phyloP scores from a whole-genome alignment of 2,888 invertebrate species.

The Buathra laborator region DNA sequence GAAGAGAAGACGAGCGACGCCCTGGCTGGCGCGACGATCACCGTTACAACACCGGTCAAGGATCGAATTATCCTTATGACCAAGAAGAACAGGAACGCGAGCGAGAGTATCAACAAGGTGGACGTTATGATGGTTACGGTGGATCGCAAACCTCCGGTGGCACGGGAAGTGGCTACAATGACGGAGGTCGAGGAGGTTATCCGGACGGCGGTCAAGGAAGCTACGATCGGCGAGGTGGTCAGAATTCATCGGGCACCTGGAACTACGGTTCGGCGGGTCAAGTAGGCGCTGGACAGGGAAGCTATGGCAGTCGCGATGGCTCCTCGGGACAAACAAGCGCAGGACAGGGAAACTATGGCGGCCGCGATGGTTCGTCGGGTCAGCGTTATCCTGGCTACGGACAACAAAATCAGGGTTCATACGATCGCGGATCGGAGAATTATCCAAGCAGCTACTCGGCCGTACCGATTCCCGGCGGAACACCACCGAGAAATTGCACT shows the following conservation, averaged over 20 bases:
- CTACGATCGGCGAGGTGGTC: neutral
- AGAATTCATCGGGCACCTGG: too few relatives aligned
- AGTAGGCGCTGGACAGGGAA: neutral
- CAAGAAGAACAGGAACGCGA: slow-evolving; percentile 14
- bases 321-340: neutral
- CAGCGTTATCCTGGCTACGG: slow-evolving; percentile 52
- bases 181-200: slow-evolving; percentile 39
- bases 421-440: slow-evolving; percentile 65
- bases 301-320: neutral
- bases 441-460: slow-evolving; percentile 86
- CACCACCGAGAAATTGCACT: slow-evolving; percentile 87
- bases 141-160: slow-evolving; percentile 1
- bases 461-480: slow-evolving; percentile 85
- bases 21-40: slow-evolving; percentile 30
- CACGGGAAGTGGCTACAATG: slow-evolving; percentile 42
- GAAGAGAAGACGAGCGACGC: slow-evolving; percentile 54
- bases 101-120: slow-evolving; percentile 35
- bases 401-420: slow-evolving; percentile 46
- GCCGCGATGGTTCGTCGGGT: slow-evolving; percentile 12
- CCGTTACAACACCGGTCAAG: slow-evolving; percentile 58
- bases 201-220: slow-evolving; percentile 17
- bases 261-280: neutral
- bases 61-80: slow-evolving; percentile 62
- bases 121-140: slow-evolving; percentile 29
- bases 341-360: slow-evolving; percentile 19